phyloP scores from a whole-genome alignment of 2,113 vertebrate species.

The Bubo bubo region DNA sequence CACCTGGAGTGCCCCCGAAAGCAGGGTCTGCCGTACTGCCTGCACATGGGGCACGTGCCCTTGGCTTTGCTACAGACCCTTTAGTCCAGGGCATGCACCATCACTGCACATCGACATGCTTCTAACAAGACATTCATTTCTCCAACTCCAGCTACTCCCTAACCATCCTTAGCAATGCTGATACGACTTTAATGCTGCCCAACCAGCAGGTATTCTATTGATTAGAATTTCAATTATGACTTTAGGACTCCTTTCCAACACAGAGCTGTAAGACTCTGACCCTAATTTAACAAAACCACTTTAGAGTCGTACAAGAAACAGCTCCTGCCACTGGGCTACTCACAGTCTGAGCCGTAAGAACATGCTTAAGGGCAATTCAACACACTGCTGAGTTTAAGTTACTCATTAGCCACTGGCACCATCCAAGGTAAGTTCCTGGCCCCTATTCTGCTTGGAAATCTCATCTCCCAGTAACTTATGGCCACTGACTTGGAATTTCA shows the following conservation, averaged over 20 bases:
- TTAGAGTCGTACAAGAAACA: background rate
- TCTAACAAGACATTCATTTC: background rate
- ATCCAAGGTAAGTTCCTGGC: background rate
- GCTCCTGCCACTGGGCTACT: background rate
- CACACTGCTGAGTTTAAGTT: background rate
- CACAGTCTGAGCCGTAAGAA: background rate
- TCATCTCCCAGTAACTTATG: background rate
- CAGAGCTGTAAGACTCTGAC: background rate
- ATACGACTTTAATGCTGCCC: background rate
- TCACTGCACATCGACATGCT: background rate
- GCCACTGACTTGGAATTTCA: background rate
- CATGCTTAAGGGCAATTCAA: background rate
- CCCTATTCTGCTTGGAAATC: background rate
- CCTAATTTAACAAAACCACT: background rate
- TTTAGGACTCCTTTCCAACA: background rate
- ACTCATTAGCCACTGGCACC: background rate
- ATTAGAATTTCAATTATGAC: background rate
- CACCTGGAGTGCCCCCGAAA: background rate
- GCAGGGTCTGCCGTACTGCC: background rate
- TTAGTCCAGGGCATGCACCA: too few species aligned
- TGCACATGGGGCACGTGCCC: accelerated
- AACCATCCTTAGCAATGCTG: background rate
- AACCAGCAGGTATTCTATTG: background rate
- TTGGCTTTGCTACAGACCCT: background rate
- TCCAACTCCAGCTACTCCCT: background rate